These are phyloP conservation scores for Polylopha cassiicola DNA, from an alignment of 2,888 invertebrate genomes.

Conservation along the genomic window DNA sequence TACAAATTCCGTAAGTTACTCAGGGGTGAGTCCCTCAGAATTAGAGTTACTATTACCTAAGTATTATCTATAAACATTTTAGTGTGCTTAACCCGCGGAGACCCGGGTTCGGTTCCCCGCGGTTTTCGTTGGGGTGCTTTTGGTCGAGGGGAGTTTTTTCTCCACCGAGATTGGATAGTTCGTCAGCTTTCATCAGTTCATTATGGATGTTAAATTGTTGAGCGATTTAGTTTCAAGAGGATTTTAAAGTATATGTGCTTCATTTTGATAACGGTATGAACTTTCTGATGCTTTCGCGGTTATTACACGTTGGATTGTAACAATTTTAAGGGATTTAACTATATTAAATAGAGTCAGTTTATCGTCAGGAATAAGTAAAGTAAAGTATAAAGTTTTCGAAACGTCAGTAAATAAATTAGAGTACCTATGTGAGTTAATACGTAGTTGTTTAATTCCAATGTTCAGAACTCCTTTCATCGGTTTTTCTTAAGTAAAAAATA, in stretches of 20 bases:
- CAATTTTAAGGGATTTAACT: too few relatives aligned
- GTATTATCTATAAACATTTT: slow-evolving; percentile 77
- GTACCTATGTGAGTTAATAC: too few relatives aligned
- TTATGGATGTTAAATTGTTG: slow-evolving; percentile 62
- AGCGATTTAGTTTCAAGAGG: slow-evolving; percentile 43
- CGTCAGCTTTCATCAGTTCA: slow-evolving; percentile 51
- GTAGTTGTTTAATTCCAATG: too few relatives aligned
- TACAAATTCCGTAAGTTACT: slow-evolving; percentile 58
- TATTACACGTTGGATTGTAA: too few relatives aligned
- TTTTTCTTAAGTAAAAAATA: too few relatives aligned
- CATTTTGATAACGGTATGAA: too few relatives aligned
- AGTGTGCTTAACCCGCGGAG: slow-evolving; percentile 74
- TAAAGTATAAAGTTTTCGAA: too few relatives aligned
- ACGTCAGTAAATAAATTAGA: too few relatives aligned
- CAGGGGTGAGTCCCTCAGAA: slow-evolving; percentile 48
- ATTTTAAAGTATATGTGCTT: slow-evolving; percentile 23
- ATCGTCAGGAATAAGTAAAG: too few relatives aligned
- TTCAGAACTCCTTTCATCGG: too few relatives aligned
- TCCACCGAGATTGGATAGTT: slow-evolving; percentile 58
- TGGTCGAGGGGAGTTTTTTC: slow-evolving; percentile 56
- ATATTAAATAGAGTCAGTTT: too few relatives aligned
- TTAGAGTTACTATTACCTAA: slow-evolving; percentile 68
- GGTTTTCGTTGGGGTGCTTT: slow-evolving; percentile 50
- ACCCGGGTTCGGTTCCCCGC: slow-evolving; percentile 62
- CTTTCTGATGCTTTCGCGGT: too few relatives aligned